Evolutionary conservation across 2,888 invertebrate species (phyloP).

Genomic region (Mesodorylaimus sp.): DNA sequence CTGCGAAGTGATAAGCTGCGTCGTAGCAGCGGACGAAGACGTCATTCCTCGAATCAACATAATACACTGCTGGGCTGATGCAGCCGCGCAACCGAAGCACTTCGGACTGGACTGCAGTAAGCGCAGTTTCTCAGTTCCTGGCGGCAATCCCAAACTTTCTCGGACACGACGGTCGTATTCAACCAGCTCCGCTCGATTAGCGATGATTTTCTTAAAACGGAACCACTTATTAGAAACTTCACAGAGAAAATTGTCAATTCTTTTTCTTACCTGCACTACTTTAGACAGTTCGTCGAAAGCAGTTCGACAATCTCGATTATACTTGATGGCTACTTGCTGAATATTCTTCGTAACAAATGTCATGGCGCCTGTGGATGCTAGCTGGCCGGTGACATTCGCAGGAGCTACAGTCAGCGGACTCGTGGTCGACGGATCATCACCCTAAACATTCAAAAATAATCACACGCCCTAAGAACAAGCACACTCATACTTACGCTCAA

Average conservation of each 20-base stretch:
- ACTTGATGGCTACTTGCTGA: constrained; percentile 31
- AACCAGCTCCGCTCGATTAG: constrained; percentile 70
- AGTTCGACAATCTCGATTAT: constrained; percentile 58
- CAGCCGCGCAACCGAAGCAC: constrained; percentile 48
- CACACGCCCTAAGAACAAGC: neutral
- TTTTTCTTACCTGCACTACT: constrained; percentile 36
- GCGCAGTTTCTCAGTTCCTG: neutral
- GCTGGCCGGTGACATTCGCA: neutral
- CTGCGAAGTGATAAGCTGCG: no score
- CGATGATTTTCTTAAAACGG: constrained; percentile 58
- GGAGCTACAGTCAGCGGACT: neutral
- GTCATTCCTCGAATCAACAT: constrained; percentile 73
- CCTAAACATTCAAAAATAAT: neutral
- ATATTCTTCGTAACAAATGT: constrained; percentile 29
- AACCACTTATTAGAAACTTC: constrained; percentile 10
- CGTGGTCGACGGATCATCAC: neutral
- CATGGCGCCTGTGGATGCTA: neutral
- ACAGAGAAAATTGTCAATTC: neutral
- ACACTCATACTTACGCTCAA: no score
- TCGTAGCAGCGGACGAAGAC: constrained; percentile 33
- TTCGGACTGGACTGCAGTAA: constrained; percentile 9
- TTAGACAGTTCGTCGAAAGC: constrained; percentile 77
- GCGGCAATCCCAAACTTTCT: constrained; percentile 18
- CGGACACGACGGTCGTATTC: constrained; percentile 55
- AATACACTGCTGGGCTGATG: constrained; percentile 80